Conservation (phyloP, 1,140 invertebrate genomes). For the Zaprionus nigranus region DNA sequence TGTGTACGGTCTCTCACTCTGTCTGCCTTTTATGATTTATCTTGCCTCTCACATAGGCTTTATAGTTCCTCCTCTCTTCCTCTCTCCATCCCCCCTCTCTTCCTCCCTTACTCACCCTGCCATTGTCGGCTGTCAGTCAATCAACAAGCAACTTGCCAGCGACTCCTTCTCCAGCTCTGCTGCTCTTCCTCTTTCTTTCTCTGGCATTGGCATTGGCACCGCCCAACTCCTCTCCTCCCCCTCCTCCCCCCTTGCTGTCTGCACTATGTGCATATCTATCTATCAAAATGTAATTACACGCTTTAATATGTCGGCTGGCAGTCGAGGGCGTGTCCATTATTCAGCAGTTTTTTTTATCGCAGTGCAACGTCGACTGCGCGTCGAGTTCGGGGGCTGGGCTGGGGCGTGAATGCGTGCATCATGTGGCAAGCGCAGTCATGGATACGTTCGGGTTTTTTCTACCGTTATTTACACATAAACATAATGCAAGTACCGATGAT, state of each 20-base stretch:
- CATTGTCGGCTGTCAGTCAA: conserved; percentile 47
- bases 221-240: not conserved
- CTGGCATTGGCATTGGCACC: not conserved
- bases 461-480: conserved; percentile 43
- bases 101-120: not conserved
- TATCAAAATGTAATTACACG: conserved; percentile 57
- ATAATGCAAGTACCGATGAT: conserved; percentile 15
- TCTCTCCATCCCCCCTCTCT: not conserved
- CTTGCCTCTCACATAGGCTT: not conserved
- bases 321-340: conserved; percentile 44
- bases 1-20: not conserved
- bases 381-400: not conserved
- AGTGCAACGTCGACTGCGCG: not conserved
- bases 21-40: not conserved
- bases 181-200: not conserved
- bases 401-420: conserved; percentile 51
- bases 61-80: not conserved
- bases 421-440: conserved; percentile 43
- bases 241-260: conserved; percentile 5
- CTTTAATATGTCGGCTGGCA: conserved; percentile 51
- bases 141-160: conserved; percentile 35
- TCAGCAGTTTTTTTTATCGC: conserved; percentile 37
- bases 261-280: conserved; percentile 28
- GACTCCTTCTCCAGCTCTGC: conserved; percentile 1
- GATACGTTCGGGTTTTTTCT: conserved; percentile 25